A percentile compares a stretch with the other conserved stretches of the same genome.
Evolutionary conservation across 2,113 vertebrate species (phyloP).

Genomic region (Anseranas semipalmata): DNA sequence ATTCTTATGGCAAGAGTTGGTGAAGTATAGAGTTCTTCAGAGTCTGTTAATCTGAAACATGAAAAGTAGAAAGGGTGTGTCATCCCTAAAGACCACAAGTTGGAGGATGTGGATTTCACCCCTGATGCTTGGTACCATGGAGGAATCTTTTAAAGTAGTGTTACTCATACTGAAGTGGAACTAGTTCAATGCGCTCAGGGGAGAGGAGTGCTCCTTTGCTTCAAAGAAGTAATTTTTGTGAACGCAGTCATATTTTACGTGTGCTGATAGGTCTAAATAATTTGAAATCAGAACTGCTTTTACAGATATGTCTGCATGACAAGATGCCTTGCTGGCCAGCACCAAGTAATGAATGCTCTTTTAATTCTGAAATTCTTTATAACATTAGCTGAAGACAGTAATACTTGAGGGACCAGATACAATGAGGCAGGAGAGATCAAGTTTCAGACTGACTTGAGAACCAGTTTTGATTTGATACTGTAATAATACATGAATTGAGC

Average conservation of each 20-base stretch:
- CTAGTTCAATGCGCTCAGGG: neutral
- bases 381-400: neutral
- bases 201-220: neutral
- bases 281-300: neutral
- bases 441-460: neutral
- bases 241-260: neutral
- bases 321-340: neutral
- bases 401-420: neutral
- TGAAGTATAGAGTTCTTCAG: neutral
- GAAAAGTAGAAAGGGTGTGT: neutral
- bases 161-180: neutral
- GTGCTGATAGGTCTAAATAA: neutral
- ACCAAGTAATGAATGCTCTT: neutral
- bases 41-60: neutral
- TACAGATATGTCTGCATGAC: neutral
- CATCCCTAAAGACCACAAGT: neutral
- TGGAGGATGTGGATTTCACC: neutral
- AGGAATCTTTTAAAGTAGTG: neutral
- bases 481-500: neutral
- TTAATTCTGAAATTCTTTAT: neutral
- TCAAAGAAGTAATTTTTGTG: neutral
- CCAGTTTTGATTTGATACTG: neutral
- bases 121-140: neutral
- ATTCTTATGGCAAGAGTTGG: neutral
- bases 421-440: neutral